phyloP scores from a whole-genome alignment of 1,140 invertebrate genomes.

The Charaxes varanes region DNA sequence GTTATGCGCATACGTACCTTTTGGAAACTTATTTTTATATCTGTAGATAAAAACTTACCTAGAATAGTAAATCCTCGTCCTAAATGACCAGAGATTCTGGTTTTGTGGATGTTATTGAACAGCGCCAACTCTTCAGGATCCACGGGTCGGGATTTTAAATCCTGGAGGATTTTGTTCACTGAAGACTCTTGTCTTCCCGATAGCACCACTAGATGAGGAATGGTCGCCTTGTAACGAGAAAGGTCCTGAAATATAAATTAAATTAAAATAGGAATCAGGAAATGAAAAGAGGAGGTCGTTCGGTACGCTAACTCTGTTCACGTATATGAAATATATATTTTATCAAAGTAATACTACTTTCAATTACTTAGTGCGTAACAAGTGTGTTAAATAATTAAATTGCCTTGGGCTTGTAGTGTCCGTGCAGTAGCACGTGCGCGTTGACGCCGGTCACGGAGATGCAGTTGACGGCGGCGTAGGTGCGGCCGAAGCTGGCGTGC shows the following conservation, averaged over 20 bases:
- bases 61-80: conserved; percentile 76
- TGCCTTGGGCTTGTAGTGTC: conserved; percentile 34
- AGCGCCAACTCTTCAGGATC: conserved; percentile 76
- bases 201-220: conserved; percentile 28
- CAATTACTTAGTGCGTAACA: no score
- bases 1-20: no score
- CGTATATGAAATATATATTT: no score
- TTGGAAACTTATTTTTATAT: no score
- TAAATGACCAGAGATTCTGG: conserved; percentile 76
- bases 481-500: conserved; percentile 9
- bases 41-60: no score
- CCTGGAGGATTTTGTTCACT: conserved; percentile 29
- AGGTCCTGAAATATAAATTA: conserved; percentile 22
- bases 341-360: no score
- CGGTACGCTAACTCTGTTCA: no score
- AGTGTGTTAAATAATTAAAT: conserved; percentile 35
- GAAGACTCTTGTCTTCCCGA: conserved; percentile 32
- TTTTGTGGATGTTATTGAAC: conserved; percentile 70
- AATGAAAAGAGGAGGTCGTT: no score
- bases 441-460: conserved; percentile 32
- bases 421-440: conserved; percentile 28
- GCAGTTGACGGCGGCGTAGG: conserved; percentile 31
- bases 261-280: no score
- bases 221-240: conserved; percentile 20
- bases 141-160: conserved; percentile 41